Evolutionary conservation across 1,140 invertebrate species (phyloP).

Genomic region (Anadara kagoshimensis): DNA sequence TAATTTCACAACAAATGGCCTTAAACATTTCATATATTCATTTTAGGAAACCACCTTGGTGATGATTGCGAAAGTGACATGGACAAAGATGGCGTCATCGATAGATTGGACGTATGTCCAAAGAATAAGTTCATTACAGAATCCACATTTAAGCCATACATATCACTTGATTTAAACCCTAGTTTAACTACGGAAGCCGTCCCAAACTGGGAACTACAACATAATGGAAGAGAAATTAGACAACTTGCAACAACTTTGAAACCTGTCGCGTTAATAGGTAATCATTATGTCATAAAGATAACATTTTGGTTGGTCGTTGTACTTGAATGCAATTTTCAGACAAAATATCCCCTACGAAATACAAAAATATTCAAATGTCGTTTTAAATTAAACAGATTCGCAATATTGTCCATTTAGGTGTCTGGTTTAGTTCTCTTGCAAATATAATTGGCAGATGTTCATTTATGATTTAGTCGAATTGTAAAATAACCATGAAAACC

Average conservation of each 20-base stretch:
- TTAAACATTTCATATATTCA: background rate
- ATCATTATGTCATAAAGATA: too few species aligned
- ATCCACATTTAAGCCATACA: conserved; percentile 38
- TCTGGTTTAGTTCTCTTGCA: too few species aligned
- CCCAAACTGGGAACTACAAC: conserved; percentile 39
- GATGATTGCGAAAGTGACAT: conserved; percentile 56
- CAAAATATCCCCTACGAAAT: too few species aligned
- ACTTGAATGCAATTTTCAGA: too few species aligned
- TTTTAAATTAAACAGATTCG: too few species aligned
- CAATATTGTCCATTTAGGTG: too few species aligned
- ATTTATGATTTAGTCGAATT: too few species aligned
- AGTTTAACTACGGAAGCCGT: conserved; percentile 17
- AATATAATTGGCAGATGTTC: too few species aligned
- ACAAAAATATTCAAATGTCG: too few species aligned
- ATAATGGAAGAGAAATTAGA: conserved; percentile 45
- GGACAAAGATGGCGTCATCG: conserved; percentile 46
- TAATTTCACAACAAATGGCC: too few species aligned
- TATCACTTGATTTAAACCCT: conserved; percentile 43
- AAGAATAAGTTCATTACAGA: conserved; percentile 44
- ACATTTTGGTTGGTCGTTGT: too few species aligned
- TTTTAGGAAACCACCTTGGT: conserved; percentile 49
- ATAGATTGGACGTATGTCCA: conserved; percentile 49
- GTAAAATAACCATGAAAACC: too few species aligned
- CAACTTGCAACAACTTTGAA: conserved; percentile 33
- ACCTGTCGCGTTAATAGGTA: conserved; percentile 50